phyloP scores from a whole-genome alignment of 2,113 vertebrate genomes.

The Triplophysa rosa region DNA sequence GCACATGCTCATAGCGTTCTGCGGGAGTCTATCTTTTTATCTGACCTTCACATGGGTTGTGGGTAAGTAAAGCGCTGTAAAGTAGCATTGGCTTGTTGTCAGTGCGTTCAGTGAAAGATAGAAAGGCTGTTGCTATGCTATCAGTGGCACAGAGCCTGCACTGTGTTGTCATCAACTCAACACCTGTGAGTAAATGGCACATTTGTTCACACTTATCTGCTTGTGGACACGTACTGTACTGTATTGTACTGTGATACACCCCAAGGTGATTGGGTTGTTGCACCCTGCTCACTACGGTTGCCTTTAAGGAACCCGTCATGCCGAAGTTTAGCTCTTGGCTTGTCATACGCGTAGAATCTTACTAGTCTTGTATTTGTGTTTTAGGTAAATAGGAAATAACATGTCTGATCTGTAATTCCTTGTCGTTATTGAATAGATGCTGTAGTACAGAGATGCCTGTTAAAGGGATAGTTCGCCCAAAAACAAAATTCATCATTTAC shows the following conservation, averaged over 20 bases:
- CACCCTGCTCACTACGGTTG: background rate
- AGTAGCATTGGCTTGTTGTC: background rate
- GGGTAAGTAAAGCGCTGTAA: conserved; percentile 19
- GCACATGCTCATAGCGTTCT: background rate
- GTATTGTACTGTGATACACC: conserved; percentile 15
- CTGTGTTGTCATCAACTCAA: conserved; percentile 48
- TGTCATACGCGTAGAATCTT: too few species aligned
- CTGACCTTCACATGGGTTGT: conserved; percentile 18
- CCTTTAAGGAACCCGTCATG: background rate
- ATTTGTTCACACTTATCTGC: conserved; percentile 46
- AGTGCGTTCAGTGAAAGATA: conserved; percentile 28
- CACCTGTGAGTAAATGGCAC: conserved; percentile 47
- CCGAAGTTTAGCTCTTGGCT: too few species aligned
- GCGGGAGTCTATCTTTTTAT: background rate
- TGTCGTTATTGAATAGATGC: too few species aligned
- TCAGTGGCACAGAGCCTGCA: conserved; percentile 27
- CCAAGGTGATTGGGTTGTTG: conserved; percentile 7
- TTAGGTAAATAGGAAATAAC: too few species aligned
- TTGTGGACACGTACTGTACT: conserved; percentile 30
- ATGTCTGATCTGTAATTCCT: too few species aligned
- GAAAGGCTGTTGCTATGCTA: conserved; percentile 35
- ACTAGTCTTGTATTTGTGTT: too few species aligned
- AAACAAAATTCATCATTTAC: too few species aligned
- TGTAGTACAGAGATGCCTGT: too few species aligned
- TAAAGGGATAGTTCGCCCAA: too few species aligned